Base-by-base conservation (phyloP, 1,140 invertebrate genomes). In the Mylabris phalerata region DNA sequence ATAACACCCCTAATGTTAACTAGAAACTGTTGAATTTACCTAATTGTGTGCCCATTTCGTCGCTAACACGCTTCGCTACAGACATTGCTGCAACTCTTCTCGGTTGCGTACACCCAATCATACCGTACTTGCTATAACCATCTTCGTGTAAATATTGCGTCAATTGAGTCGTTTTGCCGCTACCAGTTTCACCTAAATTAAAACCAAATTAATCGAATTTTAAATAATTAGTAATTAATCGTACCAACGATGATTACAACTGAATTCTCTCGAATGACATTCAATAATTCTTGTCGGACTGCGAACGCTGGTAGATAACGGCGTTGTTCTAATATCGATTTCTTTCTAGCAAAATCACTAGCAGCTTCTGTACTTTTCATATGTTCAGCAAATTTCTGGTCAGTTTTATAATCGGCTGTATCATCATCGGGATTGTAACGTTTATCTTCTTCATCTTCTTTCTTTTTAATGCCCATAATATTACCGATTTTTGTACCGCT, bases 91-190 rank as follows among this genome's bases (percentile, higher is more conserved):
- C 97, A 0, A 99, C 94, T 70, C 97, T 80, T 48, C 96, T 77
- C 0, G 97, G 96, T 71, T 89, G 87, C 0, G 95, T 98, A 73
- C 94, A 98, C 0, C 96, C 97, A 61, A 99, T 93, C 82, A 96
- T 93, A 6, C 95, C 95, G 63, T 86, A 83, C 61, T 84, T 84
- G 63, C 91, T 95, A 76, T 96, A 99, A 1, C 96, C 96, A 66
- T 98, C 96, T 78, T 99, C 98, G 72, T 98, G 91, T 3, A 99
- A 79, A 74, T 98, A 99, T 72, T 98, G 97, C 0, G 96, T 98
- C n/a, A 99, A 78, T 73, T 99, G 97, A 0, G 95, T 98, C 0
- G 97, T 99, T 77, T 99, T 99, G 44, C 97, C 98, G 68, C 93
- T 96, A 10, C 98, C 98, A 19, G 98, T 99, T 78, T 99, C 98